phyloP scores from a whole-genome alignment of 2,888 invertebrate species.

The Orgyia antiqua region DNA sequence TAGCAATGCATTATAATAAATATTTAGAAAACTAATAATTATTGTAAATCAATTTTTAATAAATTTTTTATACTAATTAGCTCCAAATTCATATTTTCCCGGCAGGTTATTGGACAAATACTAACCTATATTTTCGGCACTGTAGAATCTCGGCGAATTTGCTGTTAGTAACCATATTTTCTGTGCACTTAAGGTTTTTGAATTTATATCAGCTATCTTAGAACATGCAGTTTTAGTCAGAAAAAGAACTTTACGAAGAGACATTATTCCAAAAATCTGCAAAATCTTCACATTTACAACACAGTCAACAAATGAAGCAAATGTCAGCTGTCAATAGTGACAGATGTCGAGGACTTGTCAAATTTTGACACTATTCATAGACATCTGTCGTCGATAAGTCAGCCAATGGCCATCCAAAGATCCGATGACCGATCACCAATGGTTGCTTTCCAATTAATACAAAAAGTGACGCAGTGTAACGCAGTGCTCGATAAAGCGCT shows the following conservation, averaged over 20 bases:
- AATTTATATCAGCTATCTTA: constrained; percentile 44
- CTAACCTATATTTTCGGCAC: constrained; percentile 69
- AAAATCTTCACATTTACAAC: constrained; percentile 48
- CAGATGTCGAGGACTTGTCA: not conserved
- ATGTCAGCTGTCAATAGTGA: constrained; percentile 16
- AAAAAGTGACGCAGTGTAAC: too few relatives aligned
- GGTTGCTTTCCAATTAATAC: too few relatives aligned
- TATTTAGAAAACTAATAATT: too few relatives aligned
- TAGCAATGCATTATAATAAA: too few relatives aligned
- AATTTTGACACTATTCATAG: too few relatives aligned
- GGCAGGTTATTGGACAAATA: constrained; percentile 22
- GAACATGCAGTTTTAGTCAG: constrained; percentile 52
- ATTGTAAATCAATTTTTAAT: not conserved
- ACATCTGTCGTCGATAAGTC: too few relatives aligned
- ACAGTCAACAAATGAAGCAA: constrained; percentile 26
- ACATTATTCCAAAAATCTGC: constrained; percentile 50
- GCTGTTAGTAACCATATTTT: constrained; percentile 50
- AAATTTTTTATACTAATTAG: constrained; percentile 6
- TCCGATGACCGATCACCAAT: too few relatives aligned
- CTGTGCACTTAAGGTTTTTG: constrained; percentile 45
- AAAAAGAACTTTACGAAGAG: constrained; percentile 60
- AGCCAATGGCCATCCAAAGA: too few relatives aligned
- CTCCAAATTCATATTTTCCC: too few relatives aligned
- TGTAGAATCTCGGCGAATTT: constrained; percentile 52
- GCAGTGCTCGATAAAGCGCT: too few relatives aligned